phyloP scores from a whole-genome alignment of 2,797 vertebrate species.

The Argentina silus region DNA sequence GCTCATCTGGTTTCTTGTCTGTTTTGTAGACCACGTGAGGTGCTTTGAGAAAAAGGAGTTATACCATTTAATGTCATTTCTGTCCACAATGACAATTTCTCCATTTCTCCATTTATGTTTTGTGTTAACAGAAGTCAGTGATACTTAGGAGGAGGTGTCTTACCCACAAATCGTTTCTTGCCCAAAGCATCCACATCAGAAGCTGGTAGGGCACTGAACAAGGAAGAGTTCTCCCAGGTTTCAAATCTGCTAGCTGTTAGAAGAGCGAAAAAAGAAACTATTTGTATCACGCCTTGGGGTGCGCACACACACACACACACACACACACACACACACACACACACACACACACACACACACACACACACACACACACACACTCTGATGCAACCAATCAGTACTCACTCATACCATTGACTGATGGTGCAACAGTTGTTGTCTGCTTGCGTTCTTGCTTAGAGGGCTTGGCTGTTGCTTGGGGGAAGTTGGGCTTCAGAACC shows the following conservation, averaged over 20 bases:
- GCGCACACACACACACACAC: not conserved
- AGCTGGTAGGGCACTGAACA: constrained; percentile 86
- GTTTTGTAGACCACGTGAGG: constrained; percentile 90
- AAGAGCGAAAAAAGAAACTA: not conserved
- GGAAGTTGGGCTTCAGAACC: constrained; percentile 57
- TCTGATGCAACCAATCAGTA: not conserved
- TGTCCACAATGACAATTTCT: constrained; percentile 9
- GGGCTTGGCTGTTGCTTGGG: constrained; percentile 60
- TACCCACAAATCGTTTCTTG: constrained; percentile 88
- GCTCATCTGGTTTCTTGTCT: constrained; percentile 84
- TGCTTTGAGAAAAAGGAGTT: constrained; percentile 65
- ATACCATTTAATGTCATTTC: constrained; percentile 3
- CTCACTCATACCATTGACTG: constrained; percentile 17
- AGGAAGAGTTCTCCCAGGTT: constrained; percentile 82
- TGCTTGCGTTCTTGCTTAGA: constrained; percentile 54
- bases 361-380: not conserved
- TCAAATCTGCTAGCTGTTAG: constrained; percentile 63
- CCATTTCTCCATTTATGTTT: not conserved
- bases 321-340: not conserved
- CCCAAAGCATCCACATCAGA: constrained; percentile 88
- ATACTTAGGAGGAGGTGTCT: not conserved
- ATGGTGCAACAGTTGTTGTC: constrained; percentile 43
- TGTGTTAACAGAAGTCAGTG: not conserved
- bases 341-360: not conserved
- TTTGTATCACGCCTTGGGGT: not conserved